Base-by-base conservation (phyloP, 2,797 vertebrate genomes). In the Thaleichthys pacificus region DNA sequence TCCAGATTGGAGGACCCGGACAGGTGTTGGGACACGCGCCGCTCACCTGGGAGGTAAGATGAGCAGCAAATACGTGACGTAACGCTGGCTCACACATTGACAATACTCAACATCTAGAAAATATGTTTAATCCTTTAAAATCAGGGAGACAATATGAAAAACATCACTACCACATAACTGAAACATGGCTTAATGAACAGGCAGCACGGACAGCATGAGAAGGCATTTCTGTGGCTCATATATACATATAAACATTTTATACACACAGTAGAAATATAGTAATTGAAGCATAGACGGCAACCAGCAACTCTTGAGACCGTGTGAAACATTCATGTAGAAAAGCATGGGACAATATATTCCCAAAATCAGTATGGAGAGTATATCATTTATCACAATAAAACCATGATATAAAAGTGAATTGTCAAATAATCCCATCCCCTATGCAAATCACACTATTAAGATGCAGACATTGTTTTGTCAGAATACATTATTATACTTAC, bases 211-310 rank as follows among this genome's bases (percentile, higher is more conserved):
- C 89, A 81, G 87, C 85, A 91, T 90, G 89, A 91, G 85, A 93
- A 93, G 92, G 91, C 90, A 92, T 93, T 94, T 93, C 84, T 61
- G 91, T 94, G 93, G 93, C 90, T 89, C 77, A 71, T 93, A 93
- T 94, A 82, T 93, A 93, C 91, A 93, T 89, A 90, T 91, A 85
- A 81, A 93, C 84, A 91, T 85, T 90, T 90, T 91, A 91, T 91
- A 93, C 88, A 93, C 70, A 42, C 79, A 85, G 83, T 92, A 93
- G 91, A 93, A 93, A 94, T 91, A 93, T 91, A 92, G 87, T 87
- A 67, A 82, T 89, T 77, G 83, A 91, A 91, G 89, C 90, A 85
- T 86, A 88, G 80, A 84, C 69, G 77, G 90, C 83, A 80, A 89
- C 84, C 89, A 85, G 90, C 85, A 82, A 88, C 54, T 68, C 60